These are phyloP conservation scores for Caenorhabditis sp. DNA, from an alignment of 2,888 invertebrate species.

Conservation along the genomic window DNA sequence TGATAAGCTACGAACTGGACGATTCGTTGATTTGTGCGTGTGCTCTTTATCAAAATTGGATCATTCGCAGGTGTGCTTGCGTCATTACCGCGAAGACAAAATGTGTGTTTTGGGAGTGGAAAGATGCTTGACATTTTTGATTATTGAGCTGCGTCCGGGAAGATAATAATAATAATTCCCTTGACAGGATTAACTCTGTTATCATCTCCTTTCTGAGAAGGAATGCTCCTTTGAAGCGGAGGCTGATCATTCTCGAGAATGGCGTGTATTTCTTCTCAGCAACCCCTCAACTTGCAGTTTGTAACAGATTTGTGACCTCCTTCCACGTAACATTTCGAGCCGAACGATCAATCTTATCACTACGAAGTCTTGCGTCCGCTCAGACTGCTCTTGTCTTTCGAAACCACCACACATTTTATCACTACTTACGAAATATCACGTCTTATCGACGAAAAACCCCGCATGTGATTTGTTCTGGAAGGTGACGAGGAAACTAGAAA, in stretches of 20 bases:
- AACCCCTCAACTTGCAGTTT: neutral
- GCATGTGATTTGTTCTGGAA: constrained; percentile 33
- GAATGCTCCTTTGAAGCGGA: no score
- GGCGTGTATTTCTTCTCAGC: no score
- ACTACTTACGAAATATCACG: constrained; percentile 51
- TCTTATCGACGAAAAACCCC: constrained; percentile 20
- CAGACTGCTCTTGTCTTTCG: constrained; percentile 34
- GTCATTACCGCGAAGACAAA: constrained; percentile 28
- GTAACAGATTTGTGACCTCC: neutral
- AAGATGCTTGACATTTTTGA: constrained; percentile 20
- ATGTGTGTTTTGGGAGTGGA: constrained; percentile 16
- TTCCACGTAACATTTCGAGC: constrained; percentile 25
- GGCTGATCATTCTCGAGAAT: no score
- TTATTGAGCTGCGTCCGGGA: constrained; percentile 24
- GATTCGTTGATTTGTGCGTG: constrained; percentile 43
- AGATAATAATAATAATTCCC: neutral
- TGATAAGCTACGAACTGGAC: constrained; percentile 39
- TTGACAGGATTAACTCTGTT: neutral
- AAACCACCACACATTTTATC: constrained; percentile 28
- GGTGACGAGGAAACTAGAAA: constrained; percentile 14
- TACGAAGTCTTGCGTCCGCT: constrained; percentile 6
- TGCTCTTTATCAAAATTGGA: constrained; percentile 38
- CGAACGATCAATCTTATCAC: constrained; percentile 37
- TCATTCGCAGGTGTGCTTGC: constrained; percentile 19
- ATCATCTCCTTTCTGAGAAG: no score